Percentiles rank a stretch among this genome's conserved stretches.
phyloP scores from a whole-genome alignment of 1,140 invertebrate genomes.

The Homarus americanus region DNA sequence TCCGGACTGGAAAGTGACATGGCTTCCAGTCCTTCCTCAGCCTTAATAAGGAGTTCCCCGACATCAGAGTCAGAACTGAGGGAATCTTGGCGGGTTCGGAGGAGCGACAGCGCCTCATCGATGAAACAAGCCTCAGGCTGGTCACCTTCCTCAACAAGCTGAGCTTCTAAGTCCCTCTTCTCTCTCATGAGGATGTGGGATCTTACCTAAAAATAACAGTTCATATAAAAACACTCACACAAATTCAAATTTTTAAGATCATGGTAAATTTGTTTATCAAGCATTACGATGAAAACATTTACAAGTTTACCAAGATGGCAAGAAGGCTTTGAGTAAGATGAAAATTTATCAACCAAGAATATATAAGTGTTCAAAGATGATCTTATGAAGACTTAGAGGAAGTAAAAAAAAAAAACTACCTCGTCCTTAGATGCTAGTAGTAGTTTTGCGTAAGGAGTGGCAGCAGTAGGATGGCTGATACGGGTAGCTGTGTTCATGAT shows the following conservation, averaged over 20 bases:
- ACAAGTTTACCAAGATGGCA: too few relatives aligned
- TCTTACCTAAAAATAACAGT: conserved; percentile 55
- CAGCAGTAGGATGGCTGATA: conserved; percentile 78
- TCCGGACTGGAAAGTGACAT: conserved; percentile 46
- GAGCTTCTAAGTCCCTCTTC: conserved; percentile 83
- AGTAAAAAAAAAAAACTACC: conserved; percentile 78
- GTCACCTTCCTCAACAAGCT: conserved; percentile 83
- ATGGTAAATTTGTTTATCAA: too few relatives aligned
- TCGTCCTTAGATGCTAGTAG: conserved; percentile 84
- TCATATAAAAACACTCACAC: background rate
- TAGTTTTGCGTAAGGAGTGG: conserved; percentile 85
- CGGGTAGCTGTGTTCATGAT: conserved; percentile 76
- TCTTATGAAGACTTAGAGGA: too few relatives aligned
- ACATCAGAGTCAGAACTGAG: background rate
- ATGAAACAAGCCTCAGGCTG: conserved; percentile 91
- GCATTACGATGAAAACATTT: too few relatives aligned
- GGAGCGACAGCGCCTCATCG: conserved; percentile 86
- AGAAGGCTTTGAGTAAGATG: too few relatives aligned
- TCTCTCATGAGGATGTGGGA: conserved; percentile 84
- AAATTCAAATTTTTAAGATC: too few relatives aligned
- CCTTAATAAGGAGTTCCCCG: background rate
- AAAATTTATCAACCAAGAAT: too few relatives aligned
- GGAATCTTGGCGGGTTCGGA: conserved; percentile 78
- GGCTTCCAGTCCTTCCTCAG: conserved; percentile 18
- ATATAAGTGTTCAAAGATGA: too few relatives aligned